Evolutionary conservation across 2,113 vertebrate genomes (phyloP).

Genomic region (Paramisgurnus dabryanus): DNA sequence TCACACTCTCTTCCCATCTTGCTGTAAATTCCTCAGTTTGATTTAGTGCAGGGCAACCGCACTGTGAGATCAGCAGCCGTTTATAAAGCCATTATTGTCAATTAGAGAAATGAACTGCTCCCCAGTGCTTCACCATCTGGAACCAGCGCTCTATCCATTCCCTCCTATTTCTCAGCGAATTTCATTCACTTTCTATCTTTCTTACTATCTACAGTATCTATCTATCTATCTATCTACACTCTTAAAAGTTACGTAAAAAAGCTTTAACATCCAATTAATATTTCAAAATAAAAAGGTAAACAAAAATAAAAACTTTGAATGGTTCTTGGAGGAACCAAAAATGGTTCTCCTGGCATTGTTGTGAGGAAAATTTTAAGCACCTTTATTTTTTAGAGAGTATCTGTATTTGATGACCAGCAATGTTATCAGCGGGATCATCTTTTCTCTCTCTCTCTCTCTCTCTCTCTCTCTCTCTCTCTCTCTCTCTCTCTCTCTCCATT

Average conservation of each 20-base stretch:
- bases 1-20: constrained; percentile 57
- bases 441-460: neutral
- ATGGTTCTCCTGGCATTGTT: too few species aligned
- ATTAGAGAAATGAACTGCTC: constrained; percentile 79
- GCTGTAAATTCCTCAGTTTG: constrained; percentile 65
- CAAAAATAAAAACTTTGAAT: too few species aligned
- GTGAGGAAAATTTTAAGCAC: too few species aligned
- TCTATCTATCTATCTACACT: neutral
- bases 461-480: neutral
- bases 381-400: too few species aligned
- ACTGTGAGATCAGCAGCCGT: constrained; percentile 68
- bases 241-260: neutral
- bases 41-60: constrained; percentile 65
- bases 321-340: too few species aligned
- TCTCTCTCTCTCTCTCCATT: neutral
- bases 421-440: neutral
- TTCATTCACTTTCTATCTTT: constrained; percentile 41
- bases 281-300: too few species aligned
- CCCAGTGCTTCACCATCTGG: constrained; percentile 76
- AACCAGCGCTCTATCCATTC: constrained; percentile 26
- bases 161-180: constrained; percentile 22
- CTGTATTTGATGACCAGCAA: too few species aligned
- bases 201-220: neutral
- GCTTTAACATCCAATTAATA: too few species aligned
- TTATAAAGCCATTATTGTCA: constrained; percentile 81